Base-by-base conservation (phyloP, 2,888 invertebrate genomes). In the Tetramorium bicarinatum region DNA sequence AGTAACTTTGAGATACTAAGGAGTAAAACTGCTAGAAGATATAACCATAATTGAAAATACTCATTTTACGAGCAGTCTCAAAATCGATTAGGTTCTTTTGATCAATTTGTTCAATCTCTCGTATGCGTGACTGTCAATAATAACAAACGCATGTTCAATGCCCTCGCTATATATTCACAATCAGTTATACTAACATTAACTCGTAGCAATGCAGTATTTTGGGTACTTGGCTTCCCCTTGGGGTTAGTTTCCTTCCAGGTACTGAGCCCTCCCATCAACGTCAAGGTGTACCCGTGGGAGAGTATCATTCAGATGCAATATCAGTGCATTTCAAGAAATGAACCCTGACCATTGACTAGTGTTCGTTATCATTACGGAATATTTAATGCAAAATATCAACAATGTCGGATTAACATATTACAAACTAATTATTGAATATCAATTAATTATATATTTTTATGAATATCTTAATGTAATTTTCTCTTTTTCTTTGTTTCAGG, bases 401-500 rank as follows among this genome's bases (percentile, higher is more conserved):
- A n/a, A 41, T 41, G n/a, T 66, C 3, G 15, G 25, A 47, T 18
- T 18, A n/a, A 49, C 29, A 6, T 18, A 29, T 64, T 18, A 7
- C 3, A 56, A 25, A 41, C 18, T 21, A 29, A 61, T 49, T 54
- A 15, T 15, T 74, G 54, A 29, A 71, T n/a, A 13, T 44, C 7
- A 59, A 21, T 13, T n/a, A n/a, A 15, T 29, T 66, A 25, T 66
- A n/a, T 44, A 25, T 66, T 66, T 44, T 21, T 66, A 59, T 44
- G 7, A 15, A 54, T 44, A 25, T 71, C 6, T 44, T 3, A 79
- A 41, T 21, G 29, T 79, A 71, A 91, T 91, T 89, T 83, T 86
- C 84, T 64, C 74, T 89, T 90, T 90, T 89, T 87, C 82, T 93
- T 89, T 92, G 91, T 94, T 91, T 44, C 92, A 93, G 93, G 93